Conservation (phyloP, 2,113 vertebrate genomes). For the Hirundichthys speculiger region DNA sequence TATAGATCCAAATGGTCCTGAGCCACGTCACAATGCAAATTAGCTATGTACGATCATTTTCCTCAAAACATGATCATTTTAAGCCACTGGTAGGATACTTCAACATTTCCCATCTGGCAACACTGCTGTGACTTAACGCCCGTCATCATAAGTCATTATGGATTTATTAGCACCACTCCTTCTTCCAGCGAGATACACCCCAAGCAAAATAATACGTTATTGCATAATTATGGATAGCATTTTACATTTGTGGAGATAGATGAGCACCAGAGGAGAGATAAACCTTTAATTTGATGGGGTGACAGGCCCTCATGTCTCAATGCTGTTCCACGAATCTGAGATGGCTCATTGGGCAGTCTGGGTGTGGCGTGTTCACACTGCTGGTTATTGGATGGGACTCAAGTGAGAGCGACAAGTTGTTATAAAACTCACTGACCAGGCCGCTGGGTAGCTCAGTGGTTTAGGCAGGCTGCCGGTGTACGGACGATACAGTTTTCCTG, state of each 20-base stretch:
- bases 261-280: slow-evolving; percentile 16
- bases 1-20: no score
- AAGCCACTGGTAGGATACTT: no score
- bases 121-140: background rate
- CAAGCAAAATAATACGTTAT: slow-evolving; percentile 19
- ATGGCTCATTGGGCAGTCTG: slow-evolving; percentile 10
- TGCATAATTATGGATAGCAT: slow-evolving; percentile 20
- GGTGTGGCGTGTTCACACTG: slow-evolving; percentile 26
- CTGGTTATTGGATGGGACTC: slow-evolving; percentile 4
- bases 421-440: no score
- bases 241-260: slow-evolving; percentile 11
- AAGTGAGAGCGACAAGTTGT: slow-evolving; percentile 13
- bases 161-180: slow-evolving; percentile 55
- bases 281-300: slow-evolving; percentile 11
- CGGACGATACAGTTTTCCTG: no score
- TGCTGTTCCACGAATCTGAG: slow-evolving; percentile 35
- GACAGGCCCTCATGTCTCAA: background rate
- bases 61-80: no score
- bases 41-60: no score
- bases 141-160: slow-evolving; percentile 15
- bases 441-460: no score
- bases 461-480: no score
- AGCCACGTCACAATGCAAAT: no score
- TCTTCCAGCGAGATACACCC: slow-evolving; percentile 33
- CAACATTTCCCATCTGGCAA: no score